Conservation (phyloP, 2,888 invertebrate species). For the Macrophya annulata region DNA sequence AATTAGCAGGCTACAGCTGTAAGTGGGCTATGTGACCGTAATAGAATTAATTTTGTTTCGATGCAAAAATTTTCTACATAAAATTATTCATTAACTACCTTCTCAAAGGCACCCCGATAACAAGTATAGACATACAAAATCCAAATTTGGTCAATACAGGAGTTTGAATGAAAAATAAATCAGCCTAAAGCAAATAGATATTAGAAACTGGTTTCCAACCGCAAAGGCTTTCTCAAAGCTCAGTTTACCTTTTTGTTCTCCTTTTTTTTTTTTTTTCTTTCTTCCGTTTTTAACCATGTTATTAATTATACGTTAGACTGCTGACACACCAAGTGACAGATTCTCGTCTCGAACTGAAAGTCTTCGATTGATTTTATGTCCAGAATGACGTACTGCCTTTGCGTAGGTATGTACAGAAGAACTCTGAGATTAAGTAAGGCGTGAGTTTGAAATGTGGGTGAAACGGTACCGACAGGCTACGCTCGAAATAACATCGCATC, state of each 20-base stretch:
- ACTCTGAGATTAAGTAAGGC: slow-evolving; percentile 72
- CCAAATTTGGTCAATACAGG: slow-evolving; percentile 32
- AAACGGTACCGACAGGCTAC: slow-evolving; percentile 67
- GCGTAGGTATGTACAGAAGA: slow-evolving; percentile 73
- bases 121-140: slow-evolving; percentile 22
- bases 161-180: slow-evolving; percentile 29
- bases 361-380: slow-evolving; percentile 57
- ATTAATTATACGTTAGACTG: background rate
- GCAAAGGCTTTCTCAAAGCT: slow-evolving; percentile 23
- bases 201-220: slow-evolving; percentile 42
- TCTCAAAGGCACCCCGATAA: slow-evolving; percentile 34
- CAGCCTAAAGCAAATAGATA: slow-evolving; percentile 43
- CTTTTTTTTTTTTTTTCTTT: too few species aligned
- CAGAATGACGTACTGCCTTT: background rate
- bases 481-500: slow-evolving; percentile 67
- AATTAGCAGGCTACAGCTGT: background rate
- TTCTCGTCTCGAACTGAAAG: slow-evolving; percentile 67
- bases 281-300: background rate
- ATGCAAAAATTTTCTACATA: background rate
- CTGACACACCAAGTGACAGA: background rate
- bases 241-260: slow-evolving; percentile 2
- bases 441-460: slow-evolving; percentile 67
- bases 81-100: slow-evolving; percentile 33
- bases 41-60: slow-evolving; percentile 33
- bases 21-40: background rate